Conservation (phyloP, 2,797 vertebrate species). For the Myotis myotis region DNA sequence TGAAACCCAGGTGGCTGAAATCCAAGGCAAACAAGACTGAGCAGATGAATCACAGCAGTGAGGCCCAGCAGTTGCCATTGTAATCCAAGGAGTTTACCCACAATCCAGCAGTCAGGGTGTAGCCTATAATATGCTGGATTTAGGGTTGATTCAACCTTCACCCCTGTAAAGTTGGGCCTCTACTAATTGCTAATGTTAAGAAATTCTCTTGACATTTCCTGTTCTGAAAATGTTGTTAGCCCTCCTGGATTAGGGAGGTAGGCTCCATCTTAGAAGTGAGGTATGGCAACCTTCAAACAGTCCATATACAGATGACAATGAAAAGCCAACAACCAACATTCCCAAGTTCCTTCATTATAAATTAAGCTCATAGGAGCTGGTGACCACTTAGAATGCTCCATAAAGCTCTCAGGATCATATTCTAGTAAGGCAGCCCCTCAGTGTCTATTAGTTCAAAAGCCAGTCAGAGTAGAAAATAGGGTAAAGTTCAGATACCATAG, state of each 20-base stretch:
- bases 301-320: background rate
- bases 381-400: background rate
- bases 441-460: background rate
- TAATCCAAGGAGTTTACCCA: slow-evolving; percentile 36
- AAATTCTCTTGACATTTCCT: background rate
- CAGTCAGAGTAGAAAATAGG: background rate
- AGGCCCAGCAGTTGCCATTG: slow-evolving; percentile 33
- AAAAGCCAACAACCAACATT: background rate
- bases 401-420: background rate
- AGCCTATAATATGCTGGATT: background rate
- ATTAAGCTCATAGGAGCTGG: background rate
- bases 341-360: background rate
- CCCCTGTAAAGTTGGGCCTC: background rate
- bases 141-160: background rate
- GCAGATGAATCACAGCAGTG: background rate
- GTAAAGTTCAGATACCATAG: background rate
- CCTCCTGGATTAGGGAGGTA: background rate
- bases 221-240: background rate
- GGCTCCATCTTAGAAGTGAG: background rate
- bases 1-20: slow-evolving; percentile 47
- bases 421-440: background rate
- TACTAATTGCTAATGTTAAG: background rate
- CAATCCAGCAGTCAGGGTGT: background rate
- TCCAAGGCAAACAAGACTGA: slow-evolving; percentile 69
- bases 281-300: background rate